These are phyloP conservation scores for Leptinotarsa undecemlineata DNA, from an alignment of 1,140 invertebrate species.

Conservation along the genomic window DNA sequence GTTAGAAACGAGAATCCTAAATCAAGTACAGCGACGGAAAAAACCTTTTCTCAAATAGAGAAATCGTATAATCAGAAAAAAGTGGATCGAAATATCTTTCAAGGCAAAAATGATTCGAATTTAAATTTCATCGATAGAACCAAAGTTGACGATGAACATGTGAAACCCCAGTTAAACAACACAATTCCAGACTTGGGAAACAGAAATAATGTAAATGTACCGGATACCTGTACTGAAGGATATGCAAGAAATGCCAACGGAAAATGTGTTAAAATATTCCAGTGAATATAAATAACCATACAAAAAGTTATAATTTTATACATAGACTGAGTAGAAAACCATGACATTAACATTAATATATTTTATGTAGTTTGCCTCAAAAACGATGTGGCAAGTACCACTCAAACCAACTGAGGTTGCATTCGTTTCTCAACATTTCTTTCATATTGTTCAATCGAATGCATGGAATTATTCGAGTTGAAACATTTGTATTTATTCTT, in stretches of 20 bases:
- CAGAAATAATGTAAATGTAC: constrained; percentile 21
- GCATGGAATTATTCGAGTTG: too few species aligned
- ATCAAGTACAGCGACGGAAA: neutral
- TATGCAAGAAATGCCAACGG: constrained; percentile 7
- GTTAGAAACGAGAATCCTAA: too few species aligned
- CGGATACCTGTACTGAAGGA: constrained; percentile 21
- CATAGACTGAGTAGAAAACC: too few species aligned
- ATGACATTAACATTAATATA: too few species aligned
- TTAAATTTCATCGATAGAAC: neutral
- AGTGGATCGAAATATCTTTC: neutral
- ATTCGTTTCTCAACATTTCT: too few species aligned
- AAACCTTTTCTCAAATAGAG: neutral
- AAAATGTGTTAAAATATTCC: constrained; percentile 16
- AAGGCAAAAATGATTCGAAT: neutral
- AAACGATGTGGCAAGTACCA: too few species aligned
- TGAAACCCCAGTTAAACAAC: neutral
- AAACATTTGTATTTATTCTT: too few species aligned
- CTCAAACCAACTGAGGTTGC: too few species aligned
- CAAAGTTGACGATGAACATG: neutral
- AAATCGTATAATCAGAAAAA: neutral
- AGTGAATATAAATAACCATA: constrained; percentile 2
- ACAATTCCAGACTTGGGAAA: constrained; percentile 10
- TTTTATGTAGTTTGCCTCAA: too few species aligned
- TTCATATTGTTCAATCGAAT: too few species aligned
- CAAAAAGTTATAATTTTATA: neutral